Base-by-base conservation (phyloP, 1,140 invertebrate genomes). In the Bombus polaris region DNA sequence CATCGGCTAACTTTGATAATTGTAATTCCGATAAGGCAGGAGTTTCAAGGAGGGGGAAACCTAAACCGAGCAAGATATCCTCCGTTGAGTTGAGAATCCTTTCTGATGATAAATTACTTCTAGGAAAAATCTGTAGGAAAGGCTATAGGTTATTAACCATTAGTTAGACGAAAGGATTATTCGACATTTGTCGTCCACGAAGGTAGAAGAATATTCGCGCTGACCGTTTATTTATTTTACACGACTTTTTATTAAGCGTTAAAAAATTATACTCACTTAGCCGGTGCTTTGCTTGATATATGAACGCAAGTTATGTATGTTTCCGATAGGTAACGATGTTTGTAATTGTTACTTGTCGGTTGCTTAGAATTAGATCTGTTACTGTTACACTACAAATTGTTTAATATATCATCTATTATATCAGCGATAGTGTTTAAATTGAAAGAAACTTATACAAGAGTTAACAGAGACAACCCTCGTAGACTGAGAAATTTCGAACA, bases 1-100 rank as follows among this genome's bases (percentile, higher is more conserved):
- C 59, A 75, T 57, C 42, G 37, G 44, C 37, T 72, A 83, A 65
- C 66, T 59, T 53, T 42, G 77, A 88, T 59, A 74, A 32, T 88
- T 81, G 77, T 59, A 78, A 57, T 62, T 37, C 37, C 57, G 44
- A 35, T 85, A 66, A 76, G 79, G 73, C 65, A 1, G 13, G 42
- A 79, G 81, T 76, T 83, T 76, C 39, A 78, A 76, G 78, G 59
- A 72, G 42, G 59, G 66, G 57, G 47, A 12, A 70, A 62, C 53
- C 83, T 77, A 57, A 44, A 37, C 57, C 25, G 10, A 15, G 32
- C 39, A 32, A 53, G 70, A 81, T 89, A 73, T 77, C 70, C 65
- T 37, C 37, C 68, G 47, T 79, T 32, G 25, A 57, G 22, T 32
- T 59, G 35, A 76, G 4, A 57, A 28, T 15, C 53, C 53, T 57